Percentiles rank a stretch among this genome's conserved stretches.
These are phyloP conservation scores for Cantharis rustica DNA, from an alignment of 2,888 invertebrate species.

Conservation along the genomic window DNA sequence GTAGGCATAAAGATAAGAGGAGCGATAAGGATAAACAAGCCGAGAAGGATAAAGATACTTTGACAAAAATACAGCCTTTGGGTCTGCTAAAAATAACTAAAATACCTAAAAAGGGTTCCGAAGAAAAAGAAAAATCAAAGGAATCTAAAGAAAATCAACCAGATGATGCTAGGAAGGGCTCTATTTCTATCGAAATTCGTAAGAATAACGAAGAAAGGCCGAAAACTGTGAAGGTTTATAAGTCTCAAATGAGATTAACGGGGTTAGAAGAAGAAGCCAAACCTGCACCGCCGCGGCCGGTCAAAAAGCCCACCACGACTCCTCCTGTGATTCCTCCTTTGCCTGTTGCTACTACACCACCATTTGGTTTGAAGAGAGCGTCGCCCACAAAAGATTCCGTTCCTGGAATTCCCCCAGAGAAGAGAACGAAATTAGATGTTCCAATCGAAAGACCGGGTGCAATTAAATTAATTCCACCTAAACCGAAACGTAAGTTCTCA, in stretches of 20 bases:
- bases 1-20: constrained; percentile 54
- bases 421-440: constrained; percentile 70
- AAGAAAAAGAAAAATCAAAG: constrained; percentile 51
- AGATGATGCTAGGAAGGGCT: constrained; percentile 69
- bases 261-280: constrained; percentile 87
- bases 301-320: constrained; percentile 60
- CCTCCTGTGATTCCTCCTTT: constrained; percentile 44
- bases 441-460: constrained; percentile 75
- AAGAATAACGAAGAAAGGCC: constrained; percentile 74
- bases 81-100: constrained; percentile 76
- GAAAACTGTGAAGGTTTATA: constrained; percentile 90
- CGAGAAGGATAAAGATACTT: constrained; percentile 71
- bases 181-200: constrained; percentile 81
- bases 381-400: constrained; percentile 48
- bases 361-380: constrained; percentile 44
- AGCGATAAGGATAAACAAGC: constrained; percentile 60
- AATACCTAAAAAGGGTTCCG: constrained; percentile 72
- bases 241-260: constrained; percentile 90
- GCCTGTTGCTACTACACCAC: constrained; percentile 47
- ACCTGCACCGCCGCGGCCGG: constrained; percentile 79
- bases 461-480: constrained; percentile 85
- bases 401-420: constrained; percentile 67
- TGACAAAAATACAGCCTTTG: constrained; percentile 69
- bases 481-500: constrained; percentile 86
- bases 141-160: constrained; percentile 49